A percentile compares a stretch with the other conserved stretches of the same genome.
Conservation (phyloP, 2,797 vertebrate species). For the Enteromius argenteus region DNA sequence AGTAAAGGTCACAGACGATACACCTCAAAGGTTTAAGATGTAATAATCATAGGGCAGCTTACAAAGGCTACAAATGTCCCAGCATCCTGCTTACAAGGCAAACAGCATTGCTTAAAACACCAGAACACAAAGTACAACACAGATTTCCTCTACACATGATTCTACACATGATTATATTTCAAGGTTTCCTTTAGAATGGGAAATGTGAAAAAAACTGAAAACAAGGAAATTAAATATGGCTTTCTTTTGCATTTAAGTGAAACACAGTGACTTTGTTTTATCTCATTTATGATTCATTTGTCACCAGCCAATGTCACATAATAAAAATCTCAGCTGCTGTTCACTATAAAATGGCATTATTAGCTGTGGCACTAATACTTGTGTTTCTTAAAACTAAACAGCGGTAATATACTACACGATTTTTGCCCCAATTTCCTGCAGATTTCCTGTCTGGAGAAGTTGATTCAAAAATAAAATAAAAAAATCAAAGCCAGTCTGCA, state of each 20-base stretch:
- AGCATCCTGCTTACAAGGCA: neutral
- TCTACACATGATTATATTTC: neutral
- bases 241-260: neutral
- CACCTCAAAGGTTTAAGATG: conserved; percentile 14
- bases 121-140: conserved; percentile 4
- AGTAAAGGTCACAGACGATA: conserved; percentile 29
- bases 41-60: neutral
- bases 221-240: neutral
- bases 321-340: neutral
- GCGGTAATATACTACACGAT: neutral
- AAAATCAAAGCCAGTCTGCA: neutral
- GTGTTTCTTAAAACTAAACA: neutral
- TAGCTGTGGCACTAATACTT: neutral
- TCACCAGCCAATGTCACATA: neutral
- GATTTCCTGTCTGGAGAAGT: neutral
- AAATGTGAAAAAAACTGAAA: neutral
- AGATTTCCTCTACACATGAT: neutral
- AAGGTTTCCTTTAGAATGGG: neutral
- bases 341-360: neutral
- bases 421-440: neutral
- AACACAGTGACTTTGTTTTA: neutral
- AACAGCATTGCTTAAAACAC: neutral
- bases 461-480: neutral
- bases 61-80: neutral
- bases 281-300: neutral